Conservation (phyloP, 2,888 invertebrate genomes). For the Pyrgus malvae region DNA sequence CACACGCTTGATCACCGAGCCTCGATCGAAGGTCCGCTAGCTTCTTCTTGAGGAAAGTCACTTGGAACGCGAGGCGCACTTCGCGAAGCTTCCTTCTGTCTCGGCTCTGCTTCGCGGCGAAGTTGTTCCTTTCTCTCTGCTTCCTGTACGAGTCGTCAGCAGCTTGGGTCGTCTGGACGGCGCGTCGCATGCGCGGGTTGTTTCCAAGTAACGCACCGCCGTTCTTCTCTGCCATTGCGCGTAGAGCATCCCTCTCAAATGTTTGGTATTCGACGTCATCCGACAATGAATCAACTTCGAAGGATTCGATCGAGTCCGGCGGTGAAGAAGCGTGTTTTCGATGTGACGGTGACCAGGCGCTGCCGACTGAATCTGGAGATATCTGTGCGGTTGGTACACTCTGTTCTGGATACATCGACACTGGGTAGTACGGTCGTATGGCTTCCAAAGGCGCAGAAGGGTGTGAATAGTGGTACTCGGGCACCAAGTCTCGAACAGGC, state of each 20-base stretch:
- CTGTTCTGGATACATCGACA: constrained; percentile 38
- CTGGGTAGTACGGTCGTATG: constrained; percentile 36
- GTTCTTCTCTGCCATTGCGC: constrained; percentile 84
- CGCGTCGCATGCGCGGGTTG: constrained; percentile 88
- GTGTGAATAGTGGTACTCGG: constrained; percentile 33
- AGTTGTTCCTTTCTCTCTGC: constrained; percentile 94
- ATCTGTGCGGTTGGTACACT: constrained; percentile 47
- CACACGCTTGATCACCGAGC: constrained; percentile 29
- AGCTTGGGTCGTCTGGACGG: constrained; percentile 57
- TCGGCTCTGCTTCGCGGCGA: constrained; percentile 95
- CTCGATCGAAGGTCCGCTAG: constrained; percentile 85
- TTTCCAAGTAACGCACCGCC: constrained; percentile 79
- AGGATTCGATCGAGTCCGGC: constrained; percentile 59
- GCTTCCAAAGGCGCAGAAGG: constrained; percentile 36
- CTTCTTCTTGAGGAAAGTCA: constrained; percentile 93
- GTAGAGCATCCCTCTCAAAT: constrained; percentile 86
- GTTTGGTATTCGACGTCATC: constrained; percentile 84
- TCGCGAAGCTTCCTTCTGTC: constrained; percentile 95
- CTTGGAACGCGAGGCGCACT: constrained; percentile 94
- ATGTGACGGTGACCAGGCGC: constrained; percentile 43
- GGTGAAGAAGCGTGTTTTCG: constrained; percentile 57
- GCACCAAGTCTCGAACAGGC: constrained; percentile 15
- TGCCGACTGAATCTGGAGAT: constrained; percentile 51
- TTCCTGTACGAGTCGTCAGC: constrained; percentile 93
- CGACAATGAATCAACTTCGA: constrained; percentile 59